These are phyloP conservation scores for Leptinotarsa undecemlineata DNA, from an alignment of 1,140 invertebrate genomes.

Conservation along the genomic window DNA sequence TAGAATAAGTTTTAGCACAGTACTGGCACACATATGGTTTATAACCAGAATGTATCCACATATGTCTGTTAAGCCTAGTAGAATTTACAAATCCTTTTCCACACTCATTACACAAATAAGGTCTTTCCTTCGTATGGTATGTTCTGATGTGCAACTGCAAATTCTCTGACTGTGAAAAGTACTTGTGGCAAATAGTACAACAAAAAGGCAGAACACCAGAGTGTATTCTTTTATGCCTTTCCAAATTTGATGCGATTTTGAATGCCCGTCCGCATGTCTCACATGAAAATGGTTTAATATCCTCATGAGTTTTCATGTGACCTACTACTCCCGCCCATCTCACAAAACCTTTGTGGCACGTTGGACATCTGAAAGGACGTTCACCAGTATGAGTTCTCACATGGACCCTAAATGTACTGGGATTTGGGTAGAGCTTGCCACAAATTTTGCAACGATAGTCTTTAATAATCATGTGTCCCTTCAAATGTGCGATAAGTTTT, in stretches of 20 bases:
- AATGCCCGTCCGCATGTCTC: conserved; percentile 51
- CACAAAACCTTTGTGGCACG: conserved; percentile 53
- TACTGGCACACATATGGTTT: conserved; percentile 48
- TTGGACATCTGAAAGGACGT: conserved; percentile 55
- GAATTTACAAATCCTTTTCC: conserved; percentile 51
- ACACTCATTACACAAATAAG: conserved; percentile 69
- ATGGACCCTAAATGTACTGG: conserved; percentile 48
- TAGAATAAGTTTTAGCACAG: conserved; percentile 50
- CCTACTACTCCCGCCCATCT: conserved; percentile 47
- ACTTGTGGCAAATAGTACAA: conserved; percentile 70
- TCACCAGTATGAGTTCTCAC: conserved; percentile 55
- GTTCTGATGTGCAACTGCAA: conserved; percentile 48
- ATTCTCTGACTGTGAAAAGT: conserved; percentile 49
- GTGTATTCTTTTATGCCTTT: conserved; percentile 58
- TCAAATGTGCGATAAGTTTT: conserved; percentile 47
- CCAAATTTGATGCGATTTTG: conserved; percentile 48
- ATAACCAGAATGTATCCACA: conserved; percentile 51
- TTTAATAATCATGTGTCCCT: conserved; percentile 47
- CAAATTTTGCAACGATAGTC: conserved; percentile 44
- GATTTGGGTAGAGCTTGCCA: conserved; percentile 44
- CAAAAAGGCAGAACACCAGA: conserved; percentile 69
- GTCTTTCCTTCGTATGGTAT: conserved; percentile 68
- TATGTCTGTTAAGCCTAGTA: conserved; percentile 44
- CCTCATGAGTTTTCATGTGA: conserved; percentile 51
- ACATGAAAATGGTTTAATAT: conserved; percentile 49